Evolutionary conservation across 2,888 invertebrate species (phyloP).

Genomic region (Drosophila sordidula): DNA sequence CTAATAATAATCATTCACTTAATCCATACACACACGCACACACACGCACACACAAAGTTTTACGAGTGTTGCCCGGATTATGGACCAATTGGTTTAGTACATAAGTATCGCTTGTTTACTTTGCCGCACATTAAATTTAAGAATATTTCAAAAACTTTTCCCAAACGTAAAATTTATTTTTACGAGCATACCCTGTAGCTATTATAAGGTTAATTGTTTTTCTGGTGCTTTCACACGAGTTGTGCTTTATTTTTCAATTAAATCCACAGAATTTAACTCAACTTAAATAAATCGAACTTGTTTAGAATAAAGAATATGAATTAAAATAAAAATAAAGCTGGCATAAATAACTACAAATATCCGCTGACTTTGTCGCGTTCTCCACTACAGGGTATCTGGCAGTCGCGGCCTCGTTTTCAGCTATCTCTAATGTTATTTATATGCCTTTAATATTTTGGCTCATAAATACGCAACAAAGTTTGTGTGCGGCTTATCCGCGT

Average conservation of each 20-base stretch:
- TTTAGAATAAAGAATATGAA: neutral
- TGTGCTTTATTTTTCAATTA: too few species aligned
- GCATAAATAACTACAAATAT: too few species aligned
- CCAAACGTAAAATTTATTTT: constrained; percentile 47
- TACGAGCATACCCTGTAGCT: constrained; percentile 41
- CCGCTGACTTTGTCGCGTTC: too few species aligned
- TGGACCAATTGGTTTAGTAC: constrained; percentile 50
- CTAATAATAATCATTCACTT: constrained; percentile 61
- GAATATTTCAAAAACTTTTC: constrained; percentile 47
- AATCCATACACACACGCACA: constrained; percentile 30
- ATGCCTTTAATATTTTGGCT: constrained; percentile 49
- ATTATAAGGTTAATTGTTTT: neutral
- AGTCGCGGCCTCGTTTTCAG: accelerated
- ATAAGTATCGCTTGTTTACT: constrained; percentile 61
- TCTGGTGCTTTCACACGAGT: neutral
- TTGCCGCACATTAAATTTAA: constrained; percentile 63
- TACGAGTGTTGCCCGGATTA: constrained; percentile 50
- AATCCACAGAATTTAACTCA: neutral
- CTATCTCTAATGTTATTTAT: constrained; percentile 38
- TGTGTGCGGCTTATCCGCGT: constrained; percentile 62
- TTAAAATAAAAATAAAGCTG: too few species aligned
- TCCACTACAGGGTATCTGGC: constrained; percentile 17
- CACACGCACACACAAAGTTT: constrained; percentile 20
- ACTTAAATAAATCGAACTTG: neutral
- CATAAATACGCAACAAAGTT: constrained; percentile 41